These are phyloP conservation scores for Horisme vitalbata DNA, from an alignment of 2,888 invertebrate genomes.

Conservation along the genomic window DNA sequence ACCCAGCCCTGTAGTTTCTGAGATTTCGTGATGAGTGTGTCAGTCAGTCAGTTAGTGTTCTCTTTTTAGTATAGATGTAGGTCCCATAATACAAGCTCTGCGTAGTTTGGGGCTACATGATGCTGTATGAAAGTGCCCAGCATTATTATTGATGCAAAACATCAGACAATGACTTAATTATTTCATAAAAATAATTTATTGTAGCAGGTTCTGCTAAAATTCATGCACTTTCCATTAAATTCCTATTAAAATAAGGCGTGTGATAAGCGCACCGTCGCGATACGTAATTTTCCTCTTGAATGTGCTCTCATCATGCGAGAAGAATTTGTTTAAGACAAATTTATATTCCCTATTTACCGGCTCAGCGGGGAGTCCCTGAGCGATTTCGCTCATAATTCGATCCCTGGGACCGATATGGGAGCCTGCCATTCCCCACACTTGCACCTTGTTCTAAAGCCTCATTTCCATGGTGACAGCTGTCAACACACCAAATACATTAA, in stretches of 20 bases:
- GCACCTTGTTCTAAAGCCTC: slow-evolving; percentile 35
- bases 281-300: slow-evolving; percentile 53
- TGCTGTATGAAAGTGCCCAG: too few relatives aligned
- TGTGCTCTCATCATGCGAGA: slow-evolving; percentile 51
- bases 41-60: too few relatives aligned
- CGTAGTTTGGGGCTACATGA: too few relatives aligned
- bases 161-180: too few relatives aligned
- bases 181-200: too few relatives aligned
- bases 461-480: slow-evolving; percentile 36
- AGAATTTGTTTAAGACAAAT: slow-evolving; percentile 63
- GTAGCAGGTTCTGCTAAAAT: background rate
- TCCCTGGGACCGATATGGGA: slow-evolving; percentile 39
- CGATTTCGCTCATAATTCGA: slow-evolving; percentile 57
- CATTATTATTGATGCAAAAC: too few relatives aligned
- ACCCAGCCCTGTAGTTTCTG: too few relatives aligned
- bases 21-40: too few relatives aligned
- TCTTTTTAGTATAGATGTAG: too few relatives aligned
- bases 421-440: slow-evolving; percentile 34
- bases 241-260: slow-evolving; percentile 39
- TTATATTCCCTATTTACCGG: slow-evolving; percentile 63
- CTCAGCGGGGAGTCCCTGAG: slow-evolving; percentile 47
- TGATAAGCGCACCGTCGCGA: slow-evolving; percentile 34
- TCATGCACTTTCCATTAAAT: slow-evolving; percentile 32
- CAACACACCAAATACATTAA: slow-evolving; percentile 30
- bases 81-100: too few relatives aligned